Evolutionary conservation across 2,888 invertebrate species (phyloP).

Genomic region (Lissocephala sabroskyi): DNA sequence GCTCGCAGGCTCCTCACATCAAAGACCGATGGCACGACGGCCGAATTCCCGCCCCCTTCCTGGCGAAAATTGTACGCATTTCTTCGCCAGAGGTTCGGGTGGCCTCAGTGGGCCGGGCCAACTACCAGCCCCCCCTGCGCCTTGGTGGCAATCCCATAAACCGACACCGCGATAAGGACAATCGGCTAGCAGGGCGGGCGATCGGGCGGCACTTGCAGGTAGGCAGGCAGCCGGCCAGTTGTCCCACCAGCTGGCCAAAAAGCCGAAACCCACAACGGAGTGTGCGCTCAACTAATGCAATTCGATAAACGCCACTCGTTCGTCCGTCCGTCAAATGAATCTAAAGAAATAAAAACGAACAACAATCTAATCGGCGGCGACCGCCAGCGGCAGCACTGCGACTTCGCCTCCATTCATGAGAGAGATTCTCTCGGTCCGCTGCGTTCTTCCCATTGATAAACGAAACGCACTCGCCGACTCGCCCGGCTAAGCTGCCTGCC

Average conservation of each 20-base stretch:
- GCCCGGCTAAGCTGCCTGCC: too few relatives aligned
- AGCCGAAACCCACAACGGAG: not conserved
- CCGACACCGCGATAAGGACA: not conserved
- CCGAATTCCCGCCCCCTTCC: too few relatives aligned
- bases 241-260: too few relatives aligned
- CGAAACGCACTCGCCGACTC: constrained; percentile 31
- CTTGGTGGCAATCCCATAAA: not conserved
- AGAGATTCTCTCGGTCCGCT: not conserved
- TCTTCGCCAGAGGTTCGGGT: not conserved
- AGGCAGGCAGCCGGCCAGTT: too few relatives aligned
- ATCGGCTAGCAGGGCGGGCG: too few relatives aligned
- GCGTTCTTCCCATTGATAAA: constrained; percentile 34
- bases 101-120: not conserved
- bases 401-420: too few relatives aligned
- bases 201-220: constrained; percentile 33
- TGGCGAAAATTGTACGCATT: constrained; percentile 32
- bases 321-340: too few relatives aligned
- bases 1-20: constrained; percentile 19
- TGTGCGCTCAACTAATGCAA: constrained; percentile 47
- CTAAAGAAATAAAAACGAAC: constrained; percentile 7
- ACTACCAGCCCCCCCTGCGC: not conserved
- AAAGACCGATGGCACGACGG: constrained; percentile 16
- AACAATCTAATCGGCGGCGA: constrained; percentile 46
- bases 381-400: constrained; percentile 42
- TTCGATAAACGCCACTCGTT: constrained; percentile 21